Base-by-base conservation (phyloP, 2,888 invertebrate species). In the Limnephilus rhombicus region DNA sequence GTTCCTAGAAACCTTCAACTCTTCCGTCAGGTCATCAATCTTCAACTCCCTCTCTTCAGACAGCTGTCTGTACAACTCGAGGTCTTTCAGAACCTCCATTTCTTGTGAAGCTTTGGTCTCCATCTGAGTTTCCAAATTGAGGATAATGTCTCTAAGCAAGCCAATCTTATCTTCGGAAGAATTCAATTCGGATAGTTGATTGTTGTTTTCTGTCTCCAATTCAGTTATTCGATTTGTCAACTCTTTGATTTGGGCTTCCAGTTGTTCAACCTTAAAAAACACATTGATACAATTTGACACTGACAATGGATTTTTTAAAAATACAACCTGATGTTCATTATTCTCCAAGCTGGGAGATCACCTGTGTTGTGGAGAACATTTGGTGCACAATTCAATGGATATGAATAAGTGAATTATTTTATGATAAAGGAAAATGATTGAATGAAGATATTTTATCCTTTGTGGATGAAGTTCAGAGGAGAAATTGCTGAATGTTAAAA, bases 241-340 rank as follows among this genome's bases (percentile, higher is more conserved):
- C 93, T 98, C 98, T 53, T 97, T 97, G 87, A 98, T 96, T 95
- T 98, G 98, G 3, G 96, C 96, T 95, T 98, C 98, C 94, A 98
- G 95, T 91, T 97, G 97, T 94, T 98, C 98, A 90, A 98, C 97
- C 98, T 98, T 93, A 83, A 93, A 93, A 45, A 94, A 49, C 18
- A 68, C 15, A 86, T n/a, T 49, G n/a, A 45, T 68, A 9, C 24
- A 68, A 68, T 68, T 24, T 68, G 24, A 5, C 49, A 49, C 49
- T 3, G 9, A 49, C 13, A 49, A 49, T 15, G 49, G 49, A 49
- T 49, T 49, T 15, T 49, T 13, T 3, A 49, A 13, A 49, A 13
- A 15, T 49, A 49, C 49, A 49, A 49, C 3, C 49, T 49, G 13
- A 3, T 49, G 15, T 49, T 7, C 5, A 45, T 49, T 49, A 15